Base-by-base conservation (phyloP, 2,113 vertebrate genomes). In the Ptilorrhoa leucosticta region DNA sequence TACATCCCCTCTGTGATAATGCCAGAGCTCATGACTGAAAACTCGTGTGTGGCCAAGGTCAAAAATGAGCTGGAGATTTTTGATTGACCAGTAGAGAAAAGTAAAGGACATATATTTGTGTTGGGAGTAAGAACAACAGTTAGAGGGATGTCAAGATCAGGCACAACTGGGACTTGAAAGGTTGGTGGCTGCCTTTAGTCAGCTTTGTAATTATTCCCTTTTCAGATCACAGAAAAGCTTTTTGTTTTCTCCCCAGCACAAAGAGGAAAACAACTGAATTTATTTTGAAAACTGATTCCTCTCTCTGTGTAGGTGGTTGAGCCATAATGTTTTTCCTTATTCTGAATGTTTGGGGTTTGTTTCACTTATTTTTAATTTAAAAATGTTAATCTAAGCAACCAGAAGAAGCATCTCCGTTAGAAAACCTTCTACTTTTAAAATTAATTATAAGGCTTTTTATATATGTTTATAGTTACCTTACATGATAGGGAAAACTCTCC, bases 211-310 rank as follows among this genome's bases (percentile, higher is more conserved):
- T 90, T 91, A 89, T 24, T 93, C 65, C 17, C 31, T 70, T 93
- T 90, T 80, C 61, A 65, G 79, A 68, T 90, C 54, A 77, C 14
- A 63, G 47, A 77, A 89, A 87, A 83, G 53, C 57, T 93, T 33
- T 47, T 39, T 65, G 21, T 57, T 63, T 93, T 64, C 24, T 51
- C 33, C 13, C 17, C 42, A 64, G 44, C 30, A 53, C 23, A 56
- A 77, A 50, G 65, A 56, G 31, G 44, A 94, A 95, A 86, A 81
- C 51, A 96, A 96, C n/a, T 83, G 40, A 72, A 83, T 97, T 97
- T 95, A 83, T 77, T 97, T 91, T 80, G 71, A 95, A 92, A 86
- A 84, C 51, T 37, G 68, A 94, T 58, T 57, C 37, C 23, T 87
- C 35, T 65, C 77, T 93, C 64, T 87, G 40, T 66, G 9, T 30